Percentiles rank a stretch among this genome's conserved stretches.
These are phyloP conservation scores for Pseudochromis fuscus DNA, from an alignment of 2,797 vertebrate genomes.

Conservation along the genomic window DNA sequence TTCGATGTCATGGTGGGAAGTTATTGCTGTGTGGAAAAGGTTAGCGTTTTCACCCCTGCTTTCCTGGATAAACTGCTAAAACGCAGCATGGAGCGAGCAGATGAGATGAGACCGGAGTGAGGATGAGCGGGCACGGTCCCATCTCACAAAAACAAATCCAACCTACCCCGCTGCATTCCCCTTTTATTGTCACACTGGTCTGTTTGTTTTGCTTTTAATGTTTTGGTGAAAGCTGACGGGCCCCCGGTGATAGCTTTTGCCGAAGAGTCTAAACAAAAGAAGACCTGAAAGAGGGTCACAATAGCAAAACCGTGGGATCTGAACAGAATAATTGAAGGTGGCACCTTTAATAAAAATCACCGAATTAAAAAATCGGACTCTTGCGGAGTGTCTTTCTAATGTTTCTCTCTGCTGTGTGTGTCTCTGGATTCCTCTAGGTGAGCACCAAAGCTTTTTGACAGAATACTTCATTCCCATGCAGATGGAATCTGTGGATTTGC, in stretches of 20 bases:
- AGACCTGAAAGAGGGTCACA: slow-evolving; percentile 33
- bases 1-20: slow-evolving; percentile 82
- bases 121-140: slow-evolving; percentile 67
- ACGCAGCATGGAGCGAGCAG: slow-evolving; percentile 68
- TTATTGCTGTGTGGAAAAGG: slow-evolving; percentile 81
- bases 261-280: slow-evolving; percentile 55
- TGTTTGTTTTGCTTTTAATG: slow-evolving; percentile 72
- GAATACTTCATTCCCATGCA: slow-evolving; percentile 70
- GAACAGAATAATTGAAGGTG: slow-evolving; percentile 21
- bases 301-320: slow-evolving; percentile 56
- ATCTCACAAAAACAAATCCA: slow-evolving; percentile 65
- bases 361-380: slow-evolving; percentile 40
- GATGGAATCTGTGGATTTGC: slow-evolving; percentile 78
- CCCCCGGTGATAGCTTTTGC: slow-evolving; percentile 51
- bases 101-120: slow-evolving; percentile 57
- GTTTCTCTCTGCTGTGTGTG: slow-evolving; percentile 18
- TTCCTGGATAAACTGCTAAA: slow-evolving; percentile 70
- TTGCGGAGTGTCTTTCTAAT: not conserved
- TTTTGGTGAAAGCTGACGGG: slow-evolving; percentile 59
- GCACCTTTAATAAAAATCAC: slow-evolving; percentile 43
- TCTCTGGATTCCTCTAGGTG: slow-evolving; percentile 21
- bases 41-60: slow-evolving; percentile 77
- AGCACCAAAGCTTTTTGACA: slow-evolving; percentile 35
- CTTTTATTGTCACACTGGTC: slow-evolving; percentile 69
- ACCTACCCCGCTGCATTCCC: slow-evolving; percentile 52